Evolutionary conservation across 53 echinoderm and acorn worm species (phyloP), one percentile per base, ranked within the genome.

Genomic region (Holothuria scabra): DNA sequence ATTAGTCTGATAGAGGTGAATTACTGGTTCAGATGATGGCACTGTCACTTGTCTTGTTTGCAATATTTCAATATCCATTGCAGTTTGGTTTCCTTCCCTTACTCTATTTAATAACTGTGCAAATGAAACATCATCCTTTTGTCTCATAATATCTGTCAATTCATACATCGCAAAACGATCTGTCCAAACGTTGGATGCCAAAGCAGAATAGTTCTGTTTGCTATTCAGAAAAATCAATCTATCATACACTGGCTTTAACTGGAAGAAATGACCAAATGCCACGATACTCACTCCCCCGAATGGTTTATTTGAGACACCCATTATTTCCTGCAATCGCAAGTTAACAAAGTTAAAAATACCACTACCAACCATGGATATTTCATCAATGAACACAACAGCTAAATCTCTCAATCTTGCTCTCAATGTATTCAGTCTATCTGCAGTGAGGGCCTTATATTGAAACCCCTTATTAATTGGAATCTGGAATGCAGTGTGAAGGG

Each of bases 281-380:
- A 90, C 14, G 8, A 91, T 79, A 79, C 65, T 71, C 34, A 91
- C 61, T 28, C 87, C 84, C 25, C 87, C 91, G 87, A 91, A 91
- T 59, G 71, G 30, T 13, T 34, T 67, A 24, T 84, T 76, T 16
- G 29, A 79, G 13, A 37, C 35, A 74, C 58, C 74, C 60, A 74
- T 31, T 10, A 85, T 70, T 85, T 71, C 52, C 72, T 85, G 34
- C 25, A 85, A 29, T 65, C 61, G 72, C 56, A 63, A 65, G 63
- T 65, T 22, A 46, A 25, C 75, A 38, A 91, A 67, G 67, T 67
- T 76, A 13, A 90, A 66, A 68, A 91, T 63, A 10, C 38, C 44
- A 29, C 49, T 34, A 18, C 86, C 75, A 46, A 72, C 62, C 82
- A 86, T 80, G 31, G 86, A 83, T 21, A 90, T 66, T 30, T 90